These are phyloP conservation scores for Aselliscus stoliczkanus DNA, from an alignment of 2,797 vertebrate genomes.

Conservation along the genomic window DNA sequence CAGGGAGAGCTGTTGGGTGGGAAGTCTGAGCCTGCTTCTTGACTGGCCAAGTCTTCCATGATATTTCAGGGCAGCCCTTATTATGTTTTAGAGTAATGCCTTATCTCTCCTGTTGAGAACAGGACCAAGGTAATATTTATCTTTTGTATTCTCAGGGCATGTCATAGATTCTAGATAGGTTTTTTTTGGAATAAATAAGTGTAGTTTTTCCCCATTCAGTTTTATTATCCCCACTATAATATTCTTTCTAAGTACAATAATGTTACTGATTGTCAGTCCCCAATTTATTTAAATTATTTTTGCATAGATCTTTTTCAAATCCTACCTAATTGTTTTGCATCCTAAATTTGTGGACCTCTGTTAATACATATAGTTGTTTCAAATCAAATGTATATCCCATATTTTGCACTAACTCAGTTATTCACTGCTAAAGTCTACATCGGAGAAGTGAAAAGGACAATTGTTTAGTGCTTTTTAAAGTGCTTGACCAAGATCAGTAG, in stretches of 20 bases:
- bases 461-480: slow-evolving; percentile 73
- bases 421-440: slow-evolving; percentile 72
- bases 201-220: background rate
- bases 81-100: background rate
- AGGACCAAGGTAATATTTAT: background rate
- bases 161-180: background rate
- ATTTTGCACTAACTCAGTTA: slow-evolving; percentile 48
- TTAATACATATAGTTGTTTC: slow-evolving; percentile 44
- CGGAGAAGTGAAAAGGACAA: slow-evolving; percentile 77
- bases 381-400: background rate
- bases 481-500: slow-evolving; percentile 74
- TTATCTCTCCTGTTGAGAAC: background rate
- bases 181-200: background rate
- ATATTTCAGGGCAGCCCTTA: background rate
- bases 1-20: background rate
- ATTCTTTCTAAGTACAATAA: background rate
- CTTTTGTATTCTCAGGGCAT: background rate
- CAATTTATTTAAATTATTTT: slow-evolving; percentile 1
- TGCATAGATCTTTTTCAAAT: background rate
- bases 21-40: background rate
- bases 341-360: background rate
- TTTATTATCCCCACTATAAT: background rate
- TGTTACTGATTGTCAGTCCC: background rate
- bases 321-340: slow-evolving; percentile 6
- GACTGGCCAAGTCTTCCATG: background rate